Percentiles rank a stretch among this genome's conserved stretches.
Evolutionary conservation across 2,113 vertebrate genomes (phyloP).

Genomic region (Bubo bubo): DNA sequence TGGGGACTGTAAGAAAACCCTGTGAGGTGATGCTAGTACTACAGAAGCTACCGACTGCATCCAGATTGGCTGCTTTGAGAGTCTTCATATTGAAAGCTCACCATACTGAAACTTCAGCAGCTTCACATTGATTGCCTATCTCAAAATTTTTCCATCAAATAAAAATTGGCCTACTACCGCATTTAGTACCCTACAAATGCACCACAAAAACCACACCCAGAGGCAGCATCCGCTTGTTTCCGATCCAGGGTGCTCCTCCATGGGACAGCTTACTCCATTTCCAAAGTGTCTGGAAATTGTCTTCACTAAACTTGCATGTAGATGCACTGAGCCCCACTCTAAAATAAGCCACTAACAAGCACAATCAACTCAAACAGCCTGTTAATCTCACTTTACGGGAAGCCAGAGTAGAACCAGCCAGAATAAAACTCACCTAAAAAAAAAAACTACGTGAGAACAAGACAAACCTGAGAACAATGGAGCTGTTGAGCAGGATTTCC

Average conservation of each 20-base stretch:
- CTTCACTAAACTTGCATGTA: not conserved
- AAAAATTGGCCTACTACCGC: not conserved
- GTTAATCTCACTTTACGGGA: not conserved
- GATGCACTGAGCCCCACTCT: not conserved
- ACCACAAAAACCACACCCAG: not conserved
- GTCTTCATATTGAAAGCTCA: rapidly evolving
- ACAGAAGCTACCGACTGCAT: not conserved
- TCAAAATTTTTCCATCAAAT: not conserved
- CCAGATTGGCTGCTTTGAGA: too few relatives aligned
- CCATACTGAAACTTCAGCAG: not conserved
- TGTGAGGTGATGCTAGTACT: not conserved
- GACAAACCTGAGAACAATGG: not conserved
- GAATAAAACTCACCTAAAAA: not conserved
- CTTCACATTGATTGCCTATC: not conserved
- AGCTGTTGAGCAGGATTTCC: slow-evolving; percentile 4
- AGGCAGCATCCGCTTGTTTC: rapidly evolving
- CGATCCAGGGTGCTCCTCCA: not conserved
- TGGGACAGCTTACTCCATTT: not conserved
- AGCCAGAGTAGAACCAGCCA: not conserved
- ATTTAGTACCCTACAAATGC: not conserved
- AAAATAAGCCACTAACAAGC: not conserved
- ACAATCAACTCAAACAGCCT: not conserved
- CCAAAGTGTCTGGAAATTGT: not conserved
- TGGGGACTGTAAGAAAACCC: not conserved
- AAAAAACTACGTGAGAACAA: not conserved